phyloP scores from a whole-genome alignment of 2,797 vertebrate species.

The Austrolebias charrua region DNA sequence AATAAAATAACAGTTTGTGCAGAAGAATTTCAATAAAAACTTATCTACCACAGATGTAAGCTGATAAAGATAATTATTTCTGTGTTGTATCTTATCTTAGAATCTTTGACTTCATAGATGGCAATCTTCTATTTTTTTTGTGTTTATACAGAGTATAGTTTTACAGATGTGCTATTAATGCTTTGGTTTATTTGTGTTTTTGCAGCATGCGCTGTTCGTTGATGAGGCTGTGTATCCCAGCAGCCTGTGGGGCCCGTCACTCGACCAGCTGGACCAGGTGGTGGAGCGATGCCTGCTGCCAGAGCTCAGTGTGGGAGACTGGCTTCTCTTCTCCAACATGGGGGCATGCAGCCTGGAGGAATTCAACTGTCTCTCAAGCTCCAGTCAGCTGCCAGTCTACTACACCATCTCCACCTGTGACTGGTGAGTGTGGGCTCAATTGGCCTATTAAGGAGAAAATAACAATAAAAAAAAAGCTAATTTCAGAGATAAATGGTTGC shows the following conservation, averaged over 20 bases:
- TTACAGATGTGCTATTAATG: not conserved
- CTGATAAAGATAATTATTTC: not conserved
- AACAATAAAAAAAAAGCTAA: not conserved
- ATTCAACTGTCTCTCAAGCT: slow-evolving; percentile 80
- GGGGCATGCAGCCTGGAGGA: slow-evolving; percentile 86
- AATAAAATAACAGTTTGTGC: not conserved
- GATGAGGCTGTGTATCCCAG: slow-evolving; percentile 90
- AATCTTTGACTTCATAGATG: too few relatives aligned
- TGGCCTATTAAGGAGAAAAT: too few relatives aligned
- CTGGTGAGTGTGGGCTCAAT: slow-evolving; percentile 82
- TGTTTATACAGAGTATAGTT: not conserved
- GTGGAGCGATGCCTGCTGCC: slow-evolving; percentile 95
- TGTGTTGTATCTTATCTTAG: too few relatives aligned
- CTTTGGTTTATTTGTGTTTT: not conserved
- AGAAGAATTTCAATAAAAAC: not conserved
- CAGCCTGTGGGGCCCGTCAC: slow-evolving; percentile 96
- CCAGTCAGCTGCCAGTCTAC: slow-evolving; percentile 88
- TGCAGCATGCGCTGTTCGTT: slow-evolving; percentile 61
- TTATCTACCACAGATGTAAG: not conserved
- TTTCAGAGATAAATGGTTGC: slow-evolving; percentile 4
- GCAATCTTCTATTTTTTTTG: not conserved
- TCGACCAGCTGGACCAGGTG: slow-evolving; percentile 94
- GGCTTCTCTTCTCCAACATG: slow-evolving; percentile 97
- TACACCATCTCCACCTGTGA: slow-evolving; percentile 92
- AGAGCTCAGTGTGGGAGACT: slow-evolving; percentile 92